phyloP scores from a whole-genome alignment of 2,113 vertebrate genomes.

The Gadus chalcogrammus region DNA sequence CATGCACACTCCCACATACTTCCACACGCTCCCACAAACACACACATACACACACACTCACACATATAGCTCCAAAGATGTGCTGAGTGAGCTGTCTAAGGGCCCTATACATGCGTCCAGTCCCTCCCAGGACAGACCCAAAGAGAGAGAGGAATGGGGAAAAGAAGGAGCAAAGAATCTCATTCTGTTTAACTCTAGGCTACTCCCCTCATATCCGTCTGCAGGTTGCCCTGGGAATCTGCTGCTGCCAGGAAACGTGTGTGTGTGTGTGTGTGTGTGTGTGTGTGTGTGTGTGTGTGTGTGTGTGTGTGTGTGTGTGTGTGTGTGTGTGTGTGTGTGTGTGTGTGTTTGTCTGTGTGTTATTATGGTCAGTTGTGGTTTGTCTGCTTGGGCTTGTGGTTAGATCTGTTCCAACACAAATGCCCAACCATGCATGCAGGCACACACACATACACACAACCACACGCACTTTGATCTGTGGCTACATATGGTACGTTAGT shows the following conservation, averaged over 20 bases:
- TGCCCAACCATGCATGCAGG: neutral
- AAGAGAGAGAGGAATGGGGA: constrained; percentile 32
- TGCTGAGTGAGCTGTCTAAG: too few species aligned
- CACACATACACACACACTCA: neutral
- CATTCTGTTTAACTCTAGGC: constrained; percentile 59
- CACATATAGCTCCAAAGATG: too few species aligned
- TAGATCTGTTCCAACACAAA: constrained; percentile 31
- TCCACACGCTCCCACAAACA: neutral
- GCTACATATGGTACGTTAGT: too few species aligned
- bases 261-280: constrained; percentile 21
- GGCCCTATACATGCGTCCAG: neutral
- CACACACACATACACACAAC: too few species aligned
- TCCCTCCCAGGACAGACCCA: constrained; percentile 33
- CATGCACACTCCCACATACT: neutral
- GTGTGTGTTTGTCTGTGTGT: constrained; percentile 5
- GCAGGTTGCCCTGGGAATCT: constrained; percentile 1
- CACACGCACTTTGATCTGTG: too few species aligned
- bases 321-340: neutral
- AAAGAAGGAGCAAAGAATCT: constrained; percentile 31
- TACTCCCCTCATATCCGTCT: constrained; percentile 45
- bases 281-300: constrained; percentile 13
- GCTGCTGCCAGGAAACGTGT: constrained; percentile 6
- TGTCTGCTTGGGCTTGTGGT: constrained; percentile 4
- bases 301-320: constrained; percentile 3
- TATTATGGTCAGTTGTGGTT: constrained; percentile 26